phyloP scores from a whole-genome alignment of 2,113 vertebrate genomes.

The Bambusicola thoracicus region DNA sequence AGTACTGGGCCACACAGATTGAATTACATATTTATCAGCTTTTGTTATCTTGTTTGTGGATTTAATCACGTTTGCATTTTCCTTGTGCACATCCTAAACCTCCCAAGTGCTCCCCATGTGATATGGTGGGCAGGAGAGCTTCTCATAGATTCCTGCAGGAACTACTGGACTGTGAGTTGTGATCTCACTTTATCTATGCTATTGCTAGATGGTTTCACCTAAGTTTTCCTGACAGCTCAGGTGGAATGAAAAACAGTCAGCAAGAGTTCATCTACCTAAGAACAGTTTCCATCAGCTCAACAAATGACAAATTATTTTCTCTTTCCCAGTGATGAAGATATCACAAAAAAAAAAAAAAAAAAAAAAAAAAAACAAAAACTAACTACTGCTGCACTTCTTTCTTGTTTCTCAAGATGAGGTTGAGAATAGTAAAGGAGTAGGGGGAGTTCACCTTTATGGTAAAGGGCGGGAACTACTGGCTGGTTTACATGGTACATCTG shows the following conservation, averaged over 20 bases:
- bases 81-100: slow-evolving; percentile 33
- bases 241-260: slow-evolving; percentile 59
- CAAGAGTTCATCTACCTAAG: slow-evolving; percentile 37
- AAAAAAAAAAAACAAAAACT: too few species aligned
- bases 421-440: background rate
- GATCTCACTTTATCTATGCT: slow-evolving; percentile 10
- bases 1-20: slow-evolving; percentile 57
- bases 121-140: background rate
- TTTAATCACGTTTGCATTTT: slow-evolving; percentile 70
- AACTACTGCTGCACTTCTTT: slow-evolving; percentile 42
- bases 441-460: slow-evolving; percentile 1
- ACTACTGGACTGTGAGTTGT: background rate
- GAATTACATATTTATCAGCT: slow-evolving; percentile 72
- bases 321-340: slow-evolving; percentile 54
- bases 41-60: slow-evolving; percentile 72
- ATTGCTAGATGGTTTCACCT: slow-evolving; percentile 30
- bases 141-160: background rate
- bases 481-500: background rate
- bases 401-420: slow-evolving; percentile 42
- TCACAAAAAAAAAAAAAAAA: slow-evolving; percentile 55
- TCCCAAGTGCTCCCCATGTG: background rate
- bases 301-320: slow-evolving; percentile 73
- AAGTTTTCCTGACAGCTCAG: slow-evolving; percentile 53
- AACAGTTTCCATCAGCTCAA: slow-evolving; percentile 54
- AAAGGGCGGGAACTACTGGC: background rate